Evolutionary conservation across 1,140 invertebrate species (phyloP).

Genomic region (Nylanderia fulva): DNA sequence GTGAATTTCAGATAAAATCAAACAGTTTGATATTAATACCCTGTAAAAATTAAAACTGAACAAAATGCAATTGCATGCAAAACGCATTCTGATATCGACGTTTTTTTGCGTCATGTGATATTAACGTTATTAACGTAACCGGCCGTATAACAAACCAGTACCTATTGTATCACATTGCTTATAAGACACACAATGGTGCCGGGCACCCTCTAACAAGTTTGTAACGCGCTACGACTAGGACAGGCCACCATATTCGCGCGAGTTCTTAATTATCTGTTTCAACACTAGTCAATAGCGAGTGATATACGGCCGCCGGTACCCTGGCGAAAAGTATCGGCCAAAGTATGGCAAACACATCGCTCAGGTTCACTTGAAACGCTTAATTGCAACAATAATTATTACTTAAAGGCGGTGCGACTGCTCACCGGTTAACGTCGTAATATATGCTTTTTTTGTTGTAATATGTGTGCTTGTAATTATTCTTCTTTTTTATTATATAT

Average conservation of each 20-base stretch:
- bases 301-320: conserved; percentile 62
- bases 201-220: conserved; percentile 69
- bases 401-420: conserved; percentile 9
- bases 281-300: conserved; percentile 63
- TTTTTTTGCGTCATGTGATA: conserved; percentile 55
- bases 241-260: conserved; percentile 75
- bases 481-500: too few relatives aligned
- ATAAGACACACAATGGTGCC: conserved; percentile 66
- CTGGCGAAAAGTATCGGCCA: conserved; percentile 60
- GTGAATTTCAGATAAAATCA: not conserved
- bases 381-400: conserved; percentile 65
- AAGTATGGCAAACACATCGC: conserved; percentile 64
- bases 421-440: conserved; percentile 6
- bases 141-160: conserved; percentile 50
- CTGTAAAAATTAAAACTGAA: conserved; percentile 1
- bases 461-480: too few relatives aligned
- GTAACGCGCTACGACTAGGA: conserved; percentile 52
- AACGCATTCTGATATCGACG: not conserved
- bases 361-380: conserved; percentile 62
- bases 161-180: conserved; percentile 59
- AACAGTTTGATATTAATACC: not conserved
- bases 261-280: conserved; percentile 76
- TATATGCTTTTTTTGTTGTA: too few relatives aligned
- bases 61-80: not conserved
- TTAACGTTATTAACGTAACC: conserved; percentile 70